A percentile compares a stretch with the other conserved stretches of the same genome.
Conservation (phyloP, 2,113 vertebrate species). For the Cranoglanis bouderius region DNA sequence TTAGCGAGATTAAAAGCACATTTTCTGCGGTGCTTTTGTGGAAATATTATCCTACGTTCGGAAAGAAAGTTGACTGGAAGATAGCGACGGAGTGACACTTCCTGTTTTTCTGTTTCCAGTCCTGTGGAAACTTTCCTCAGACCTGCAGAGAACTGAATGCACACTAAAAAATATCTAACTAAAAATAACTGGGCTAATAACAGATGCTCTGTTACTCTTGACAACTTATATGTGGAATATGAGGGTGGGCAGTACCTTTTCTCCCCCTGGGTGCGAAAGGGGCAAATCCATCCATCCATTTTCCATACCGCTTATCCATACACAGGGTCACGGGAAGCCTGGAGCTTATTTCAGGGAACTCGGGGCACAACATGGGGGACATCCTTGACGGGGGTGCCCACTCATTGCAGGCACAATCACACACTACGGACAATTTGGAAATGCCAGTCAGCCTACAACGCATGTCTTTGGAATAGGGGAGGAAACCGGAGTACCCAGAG, state of each 20-base stretch:
- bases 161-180: neutral
- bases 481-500: no score
- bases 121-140: neutral
- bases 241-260: neutral
- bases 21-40: slow-evolving; percentile 34
- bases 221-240: neutral
- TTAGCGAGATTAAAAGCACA: slow-evolving; percentile 29
- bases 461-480: no score
- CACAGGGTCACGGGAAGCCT: no score
- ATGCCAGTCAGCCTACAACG: no score
- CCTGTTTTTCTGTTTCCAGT: neutral
- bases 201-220: neutral
- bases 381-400: no score
- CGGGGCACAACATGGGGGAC: no score
- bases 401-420: no score
- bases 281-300: no score
- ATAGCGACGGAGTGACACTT: neutral
- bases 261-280: neutral
- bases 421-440: no score
- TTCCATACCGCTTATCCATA: no score
- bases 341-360: no score
- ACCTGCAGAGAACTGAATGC: neutral
- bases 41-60: slow-evolving; percentile 47
- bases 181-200: neutral
- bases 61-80: neutral